Evolutionary conservation across 1,140 invertebrate species (phyloP), one percentile per base, ranked within the genome.

Genomic region (Leguminivora glycinivorella): DNA sequence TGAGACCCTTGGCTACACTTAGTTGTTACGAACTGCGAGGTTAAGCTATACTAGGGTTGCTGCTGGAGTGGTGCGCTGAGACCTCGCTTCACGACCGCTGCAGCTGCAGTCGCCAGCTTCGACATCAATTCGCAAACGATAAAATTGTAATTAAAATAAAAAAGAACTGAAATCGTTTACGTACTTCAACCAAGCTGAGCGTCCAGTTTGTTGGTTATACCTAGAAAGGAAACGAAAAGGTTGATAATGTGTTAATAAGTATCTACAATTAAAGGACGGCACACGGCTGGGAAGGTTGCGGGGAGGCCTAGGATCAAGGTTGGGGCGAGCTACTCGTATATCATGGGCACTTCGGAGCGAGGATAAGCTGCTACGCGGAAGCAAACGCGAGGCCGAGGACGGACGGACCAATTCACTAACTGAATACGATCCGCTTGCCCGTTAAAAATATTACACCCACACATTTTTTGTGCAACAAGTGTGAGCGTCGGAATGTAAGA

Each of bases 151-250:
- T 70, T 67, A 60, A 69, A 68, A 72, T 60, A 71, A 79, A 71
- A 70, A 79, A 77, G 77, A 74, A 79, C 75, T 77, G 80, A 81
- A 67, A 67, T 79, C 52, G 69, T 74, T 85, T 90, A 90, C 88
- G 88, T 90, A 90, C 88, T 90, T 90, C 77, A 90, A 82, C 84
- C 85, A 88, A 83, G 88, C 83, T 69, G 87, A 79, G 75, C 88
- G 85, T 82, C 83, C 87, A 78, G 85, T 84, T 86, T 89, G 88
- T 82, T 90, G 88, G 84, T 90, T 88, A 90, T 90, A 90, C 88
- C 88, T 90, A 90, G 86, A 90, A 90, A 90, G 84, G 82, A 88
- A 90, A 90, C 81, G 43, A 87, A 78, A 83, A 81, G 75, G 75
- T 82, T 81, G 80, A 83, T 82, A 77, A 82, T 79, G 72, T 82